phyloP scores from a whole-genome alignment of 2,113 vertebrate species.

The Ctenodactylus gundi region DNA sequence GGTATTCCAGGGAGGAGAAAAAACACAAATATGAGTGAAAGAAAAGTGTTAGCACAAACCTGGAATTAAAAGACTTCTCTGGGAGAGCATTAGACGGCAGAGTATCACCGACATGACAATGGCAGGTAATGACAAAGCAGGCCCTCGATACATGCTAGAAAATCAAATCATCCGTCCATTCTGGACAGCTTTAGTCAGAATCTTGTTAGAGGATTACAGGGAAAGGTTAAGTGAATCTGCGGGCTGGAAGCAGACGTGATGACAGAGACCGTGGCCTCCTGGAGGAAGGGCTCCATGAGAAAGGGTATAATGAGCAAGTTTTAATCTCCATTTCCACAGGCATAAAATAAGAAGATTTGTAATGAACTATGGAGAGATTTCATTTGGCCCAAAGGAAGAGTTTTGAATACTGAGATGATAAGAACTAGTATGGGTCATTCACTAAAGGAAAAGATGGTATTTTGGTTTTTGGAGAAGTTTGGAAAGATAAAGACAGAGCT shows the following conservation, averaged over 20 bases:
- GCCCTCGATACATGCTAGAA: accelerated
- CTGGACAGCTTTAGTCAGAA: not conserved
- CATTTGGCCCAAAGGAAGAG: not conserved
- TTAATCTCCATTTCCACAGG: not conserved
- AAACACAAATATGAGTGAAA: not conserved
- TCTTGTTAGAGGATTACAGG: slow-evolving; percentile 26
- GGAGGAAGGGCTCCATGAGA: not conserved
- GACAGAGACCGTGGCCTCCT: not conserved
- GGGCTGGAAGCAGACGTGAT: not conserved
- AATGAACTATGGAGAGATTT: not conserved
- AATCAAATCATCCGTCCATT: not conserved
- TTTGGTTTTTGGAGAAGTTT: not conserved
- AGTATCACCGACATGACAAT: accelerated
- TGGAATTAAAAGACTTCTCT: not conserved
- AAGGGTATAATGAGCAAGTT: not conserved
- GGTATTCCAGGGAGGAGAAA: not conserved
- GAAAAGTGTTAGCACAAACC: not conserved
- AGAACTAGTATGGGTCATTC: not conserved
- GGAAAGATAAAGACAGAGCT: not conserved
- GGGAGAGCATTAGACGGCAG: not conserved
- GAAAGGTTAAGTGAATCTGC: not conserved
- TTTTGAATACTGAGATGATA: not conserved
- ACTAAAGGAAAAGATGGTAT: not conserved
- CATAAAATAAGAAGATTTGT: not conserved
- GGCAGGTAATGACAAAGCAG: not conserved